Evolutionary conservation across 2,113 vertebrate genomes (phyloP), one percentile per base, ranked within the genome.

Genomic region (Micromys minutus): DNA sequence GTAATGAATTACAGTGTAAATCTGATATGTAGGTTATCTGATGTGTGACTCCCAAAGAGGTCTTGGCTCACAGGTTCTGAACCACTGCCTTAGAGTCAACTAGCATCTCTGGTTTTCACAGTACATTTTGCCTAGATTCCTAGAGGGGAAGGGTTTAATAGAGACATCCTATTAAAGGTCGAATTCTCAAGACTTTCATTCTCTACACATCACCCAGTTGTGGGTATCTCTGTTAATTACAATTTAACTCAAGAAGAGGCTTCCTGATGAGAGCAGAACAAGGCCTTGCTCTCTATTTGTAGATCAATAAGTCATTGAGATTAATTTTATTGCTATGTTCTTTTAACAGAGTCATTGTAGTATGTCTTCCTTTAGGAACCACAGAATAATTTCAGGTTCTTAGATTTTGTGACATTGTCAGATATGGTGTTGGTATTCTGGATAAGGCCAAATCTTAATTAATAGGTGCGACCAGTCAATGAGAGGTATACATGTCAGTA

Each of bases 391-490:
- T 16, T 77, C 47, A 52, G 6, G 76, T 79, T 36, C n/a, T 59
- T 39, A 83, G 22, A 36, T 42, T 83, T 59, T 39, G 12, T 59
- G 39, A 83, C 6, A 59, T 16, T 29, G 22, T 83, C 13, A 42
- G 50, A 83, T 42, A 39, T 16, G 36, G 12, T 3, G 39, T 59
- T 26, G 26, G 36, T 26, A 24, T 81, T 81, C 6, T 15, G 12
- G 36, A 59, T 26, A 39, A n/a, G 22, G 22, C 22, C 26, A 97
- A 94, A 94, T 93, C 21, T 88, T 97, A 98, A 97, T 98, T 96
- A 95, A 95, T 74, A 39, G 1, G 17, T 67, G 97, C 59, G 10
- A 7, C 3, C 55, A 95, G 85, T 96, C 94, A 77, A 83, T 96
- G 36, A 67, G 36, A 93, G n/a, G 88, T 96, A 52, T 36, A 55